Evolutionary conservation across 2,797 vertebrate species (phyloP).

Genomic region (Sebastes miniatus): DNA sequence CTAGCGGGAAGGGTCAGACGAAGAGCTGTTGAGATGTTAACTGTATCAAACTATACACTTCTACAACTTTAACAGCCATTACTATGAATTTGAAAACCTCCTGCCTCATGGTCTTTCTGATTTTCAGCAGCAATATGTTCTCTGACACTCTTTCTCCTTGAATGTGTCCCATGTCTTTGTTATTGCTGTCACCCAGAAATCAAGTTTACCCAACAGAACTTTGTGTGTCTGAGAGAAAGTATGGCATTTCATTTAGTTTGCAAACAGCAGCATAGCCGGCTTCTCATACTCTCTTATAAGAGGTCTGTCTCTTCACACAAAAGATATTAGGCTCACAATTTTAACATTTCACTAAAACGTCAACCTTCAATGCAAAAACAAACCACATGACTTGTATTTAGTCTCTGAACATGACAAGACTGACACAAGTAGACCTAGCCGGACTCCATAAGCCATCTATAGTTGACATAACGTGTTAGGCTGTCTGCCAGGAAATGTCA

Average conservation of each 20-base stretch:
- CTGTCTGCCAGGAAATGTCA: background rate
- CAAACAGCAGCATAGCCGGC: background rate
- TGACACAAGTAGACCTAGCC: background rate
- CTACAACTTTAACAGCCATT: background rate
- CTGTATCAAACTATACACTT: slow-evolving; percentile 17
- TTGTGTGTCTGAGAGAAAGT: slow-evolving; percentile 13
- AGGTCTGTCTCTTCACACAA: background rate
- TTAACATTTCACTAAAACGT: background rate
- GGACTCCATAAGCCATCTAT: background rate
- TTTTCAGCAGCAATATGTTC: background rate
- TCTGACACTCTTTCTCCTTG: background rate
- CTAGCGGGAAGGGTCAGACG: slow-evolving; percentile 51
- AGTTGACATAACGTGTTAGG: background rate
- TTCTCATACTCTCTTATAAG: background rate
- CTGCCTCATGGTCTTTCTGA: background rate
- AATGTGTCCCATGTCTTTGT: background rate
- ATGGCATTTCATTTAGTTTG: slow-evolving; percentile 3
- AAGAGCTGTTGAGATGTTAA: slow-evolving; percentile 20
- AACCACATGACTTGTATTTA: slow-evolving; percentile 4
- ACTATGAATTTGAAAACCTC: background rate
- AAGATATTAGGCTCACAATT: slow-evolving; percentile 9
- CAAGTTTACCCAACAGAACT: background rate
- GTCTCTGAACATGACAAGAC: background rate
- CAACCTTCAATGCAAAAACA: background rate
- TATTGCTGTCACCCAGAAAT: background rate